These are phyloP conservation scores for Rhizomys pruinosus DNA, from an alignment of 2,113 vertebrate species.

Conservation along the genomic window DNA sequence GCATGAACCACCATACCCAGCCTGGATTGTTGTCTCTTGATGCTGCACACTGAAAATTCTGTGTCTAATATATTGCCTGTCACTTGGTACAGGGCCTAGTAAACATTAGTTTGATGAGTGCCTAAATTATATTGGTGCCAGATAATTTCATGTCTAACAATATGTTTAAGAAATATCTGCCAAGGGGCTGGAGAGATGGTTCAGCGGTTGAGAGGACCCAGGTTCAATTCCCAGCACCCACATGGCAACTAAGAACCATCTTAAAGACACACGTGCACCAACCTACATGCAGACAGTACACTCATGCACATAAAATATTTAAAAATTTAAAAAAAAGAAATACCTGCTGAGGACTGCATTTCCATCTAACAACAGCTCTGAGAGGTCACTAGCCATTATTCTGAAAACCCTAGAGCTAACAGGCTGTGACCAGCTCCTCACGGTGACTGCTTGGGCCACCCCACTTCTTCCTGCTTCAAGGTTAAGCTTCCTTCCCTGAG, in stretches of 20 bases:
- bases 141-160: constrained; percentile 14
- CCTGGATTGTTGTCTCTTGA: neutral
- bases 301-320: too few species aligned
- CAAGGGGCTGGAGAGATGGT: too few species aligned
- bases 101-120: constrained; percentile 13
- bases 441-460: neutral
- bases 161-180: neutral
- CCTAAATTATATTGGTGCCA: neutral
- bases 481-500: neutral
- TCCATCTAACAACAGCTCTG: neutral
- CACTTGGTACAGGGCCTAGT: neutral
- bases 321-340: too few species aligned
- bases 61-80: neutral
- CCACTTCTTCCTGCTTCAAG: neutral
- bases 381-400: neutral
- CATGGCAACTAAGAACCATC: too few species aligned
- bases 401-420: neutral
- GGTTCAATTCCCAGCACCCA: too few species aligned
- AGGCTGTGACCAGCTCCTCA: neutral
- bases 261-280: too few species aligned
- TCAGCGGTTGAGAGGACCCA: too few species aligned
- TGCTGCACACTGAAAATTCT: neutral
- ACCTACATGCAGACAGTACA: too few species aligned
- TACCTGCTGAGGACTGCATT: neutral
- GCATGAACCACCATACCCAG: too few species aligned